A percentile compares a stretch with the other conserved stretches of the same genome.
phyloP scores from a whole-genome alignment of 2,113 vertebrate genomes.

The Scatophagus argus region DNA sequence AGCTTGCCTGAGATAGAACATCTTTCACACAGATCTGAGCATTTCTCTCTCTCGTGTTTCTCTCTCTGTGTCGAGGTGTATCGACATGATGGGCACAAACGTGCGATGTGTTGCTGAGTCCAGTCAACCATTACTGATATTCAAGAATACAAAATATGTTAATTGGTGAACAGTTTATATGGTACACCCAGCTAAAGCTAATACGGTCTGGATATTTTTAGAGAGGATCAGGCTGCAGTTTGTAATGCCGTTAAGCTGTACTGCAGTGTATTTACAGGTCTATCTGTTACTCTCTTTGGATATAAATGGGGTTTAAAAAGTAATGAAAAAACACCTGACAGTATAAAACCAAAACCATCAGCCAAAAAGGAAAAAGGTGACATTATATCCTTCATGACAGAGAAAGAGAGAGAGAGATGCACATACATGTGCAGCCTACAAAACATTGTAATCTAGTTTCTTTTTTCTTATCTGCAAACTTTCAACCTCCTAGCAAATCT shows the following conservation, averaged over 20 bases:
- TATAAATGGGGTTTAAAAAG: neutral
- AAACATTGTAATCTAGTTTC: neutral
- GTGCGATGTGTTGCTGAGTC: too few relatives aligned
- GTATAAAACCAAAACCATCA: neutral
- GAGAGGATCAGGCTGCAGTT: neutral
- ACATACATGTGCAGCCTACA: neutral
- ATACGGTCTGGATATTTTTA: neutral
- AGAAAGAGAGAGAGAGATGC: too few relatives aligned
- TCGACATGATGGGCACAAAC: too few relatives aligned
- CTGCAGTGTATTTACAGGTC: neutral
- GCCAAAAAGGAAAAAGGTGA: neutral
- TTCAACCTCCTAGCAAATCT: neutral
- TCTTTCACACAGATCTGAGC: conserved; percentile 7
- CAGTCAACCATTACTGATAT: neutral
- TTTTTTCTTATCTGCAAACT: neutral
- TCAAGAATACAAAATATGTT: neutral
- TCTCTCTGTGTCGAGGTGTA: too few relatives aligned
- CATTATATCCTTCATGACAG: neutral
- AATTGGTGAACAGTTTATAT: neutral
- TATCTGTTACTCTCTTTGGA: too few relatives aligned
- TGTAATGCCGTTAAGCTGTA: neutral
- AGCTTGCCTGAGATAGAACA: conserved; percentile 11
- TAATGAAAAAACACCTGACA: neutral
- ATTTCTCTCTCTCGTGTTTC: conserved; percentile 11
- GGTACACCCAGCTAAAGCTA: neutral